Evolutionary conservation across 2,888 invertebrate genomes (phyloP).

Genomic region (Molorchus minor): DNA sequence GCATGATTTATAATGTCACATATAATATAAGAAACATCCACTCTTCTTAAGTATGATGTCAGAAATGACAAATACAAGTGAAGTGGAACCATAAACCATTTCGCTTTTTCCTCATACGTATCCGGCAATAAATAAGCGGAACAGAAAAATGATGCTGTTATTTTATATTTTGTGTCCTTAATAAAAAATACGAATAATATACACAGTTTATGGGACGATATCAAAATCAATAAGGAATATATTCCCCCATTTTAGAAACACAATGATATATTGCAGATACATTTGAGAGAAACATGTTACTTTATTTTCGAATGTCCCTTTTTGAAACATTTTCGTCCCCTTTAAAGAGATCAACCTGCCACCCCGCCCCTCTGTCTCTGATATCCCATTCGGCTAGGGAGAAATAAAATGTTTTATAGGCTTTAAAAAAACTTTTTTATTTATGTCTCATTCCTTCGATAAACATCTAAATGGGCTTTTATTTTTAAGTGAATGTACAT

Average conservation of each 20-base stretch:
- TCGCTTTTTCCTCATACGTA: slow-evolving; percentile 9
- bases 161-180: slow-evolving; percentile 19
- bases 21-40: background rate
- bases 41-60: background rate
- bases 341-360: slow-evolving; percentile 13
- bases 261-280: slow-evolving; percentile 24
- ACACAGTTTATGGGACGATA: slow-evolving; percentile 24
- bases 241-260: slow-evolving; percentile 20
- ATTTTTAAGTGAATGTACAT: slow-evolving; percentile 14
- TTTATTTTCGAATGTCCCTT: slow-evolving; percentile 27
- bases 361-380: slow-evolving; percentile 15
- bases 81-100: slow-evolving; percentile 12
- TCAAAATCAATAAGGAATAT: slow-evolving; percentile 24
- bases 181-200: slow-evolving; percentile 22
- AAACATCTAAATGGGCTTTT: slow-evolving; percentile 33
- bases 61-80: slow-evolving; percentile 12
- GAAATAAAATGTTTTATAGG: slow-evolving; percentile 40
- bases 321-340: slow-evolving; percentile 27
- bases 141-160: slow-evolving; percentile 15
- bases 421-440: slow-evolving; percentile 36
- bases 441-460: slow-evolving; percentile 38
- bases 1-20: background rate
- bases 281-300: slow-evolving; percentile 23
- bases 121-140: slow-evolving; percentile 13
- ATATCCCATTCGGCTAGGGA: slow-evolving; percentile 30